Evolutionary conservation across 2,113 vertebrate genomes (phyloP), one percentile per base, ranked within the genome.

Genomic region (Pipra filicauda): DNA sequence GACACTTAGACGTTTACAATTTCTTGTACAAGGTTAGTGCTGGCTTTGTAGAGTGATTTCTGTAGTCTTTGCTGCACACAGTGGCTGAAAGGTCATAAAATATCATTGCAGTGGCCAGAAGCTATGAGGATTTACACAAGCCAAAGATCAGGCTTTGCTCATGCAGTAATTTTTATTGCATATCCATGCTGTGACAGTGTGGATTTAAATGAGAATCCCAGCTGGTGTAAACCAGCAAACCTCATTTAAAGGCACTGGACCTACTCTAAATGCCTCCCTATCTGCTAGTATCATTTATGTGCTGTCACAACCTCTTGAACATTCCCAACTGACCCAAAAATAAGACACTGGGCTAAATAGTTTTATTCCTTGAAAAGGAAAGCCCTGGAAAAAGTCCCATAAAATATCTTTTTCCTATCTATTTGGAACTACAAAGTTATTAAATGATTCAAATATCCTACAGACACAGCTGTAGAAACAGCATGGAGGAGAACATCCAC

Each of bases 1-100:
- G 95, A 43, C 98, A 99, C 72, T 24, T 99, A 70, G 98, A 98
- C 93, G 2, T 98, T 85, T 97, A 98, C 83, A 98, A 95, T 85
- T 97, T 98, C 83, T 95, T 97, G 4, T 98, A 98, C 92, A 98
- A 98, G 97, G 98, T 97, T 94, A 75, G 97, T 92, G 39, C 85
- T 88, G 79, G 48, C 24, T 83, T 72, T 94, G 82, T 51, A 9
- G 66, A 82, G 70, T 69, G 57, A 22, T 89, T 95, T 81, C 86
- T 84, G 0, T 44, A 35, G 48, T 30, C 85, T 51, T 51, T 84
- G 64, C 90, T 79, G 51, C 71, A 5, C 3, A 5, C 13, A 1
- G 51, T 91, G 78, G 57, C 65, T 91, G 91, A 94, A 88, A 93
- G 82, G 88, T 92, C 93, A 70, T 95, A 81, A 91, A 93, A 95